Conservation (phyloP, 53 echinoderm and acorn worm genomes). For the Paelopatides confundens region DNA sequence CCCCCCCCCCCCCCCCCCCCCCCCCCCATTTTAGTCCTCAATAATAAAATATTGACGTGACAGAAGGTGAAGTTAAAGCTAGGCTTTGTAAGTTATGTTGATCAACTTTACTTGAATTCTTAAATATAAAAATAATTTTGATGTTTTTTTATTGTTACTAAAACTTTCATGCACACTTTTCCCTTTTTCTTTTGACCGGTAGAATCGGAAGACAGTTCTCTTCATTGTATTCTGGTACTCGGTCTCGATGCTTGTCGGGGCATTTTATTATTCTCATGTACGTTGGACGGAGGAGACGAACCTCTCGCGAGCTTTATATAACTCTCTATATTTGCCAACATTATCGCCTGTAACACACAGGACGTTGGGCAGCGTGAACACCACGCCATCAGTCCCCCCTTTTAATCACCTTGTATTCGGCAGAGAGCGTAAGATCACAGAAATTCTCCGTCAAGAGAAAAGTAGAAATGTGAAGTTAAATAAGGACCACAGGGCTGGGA, state of each 20-base stretch:
- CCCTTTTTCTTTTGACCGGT: not conserved
- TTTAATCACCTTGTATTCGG: constrained; percentile 52
- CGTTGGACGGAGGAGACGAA: constrained; percentile 84
- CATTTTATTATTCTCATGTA: constrained; percentile 89
- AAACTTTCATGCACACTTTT: too few species aligned
- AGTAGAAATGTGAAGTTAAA: not conserved
- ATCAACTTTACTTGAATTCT: too few species aligned
- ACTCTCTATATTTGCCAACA: constrained; percentile 78
- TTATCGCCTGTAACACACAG: constrained; percentile 65
- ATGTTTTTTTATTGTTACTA: too few species aligned
- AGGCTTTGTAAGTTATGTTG: too few species aligned
- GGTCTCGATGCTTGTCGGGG: constrained; percentile 76
- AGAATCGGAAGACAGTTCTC: constrained; percentile 86
- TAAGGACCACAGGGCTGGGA: constrained; percentile 13
- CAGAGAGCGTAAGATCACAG: constrained; percentile 37
- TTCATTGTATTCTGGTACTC: constrained; percentile 92
- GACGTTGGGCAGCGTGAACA: constrained; percentile 45
- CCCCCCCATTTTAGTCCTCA: too few species aligned
- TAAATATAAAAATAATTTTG: too few species aligned
- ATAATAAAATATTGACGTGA: too few species aligned
- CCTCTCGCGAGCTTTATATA: constrained; percentile 77
- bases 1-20: too few species aligned
- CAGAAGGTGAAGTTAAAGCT: too few species aligned
- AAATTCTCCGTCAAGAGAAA: constrained; percentile 15
- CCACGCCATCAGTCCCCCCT: constrained; percentile 34